Percentiles rank a stretch among this genome's conserved stretches.
phyloP scores from a whole-genome alignment of 2,888 invertebrate genomes.

The Melanchra persicariae region DNA sequence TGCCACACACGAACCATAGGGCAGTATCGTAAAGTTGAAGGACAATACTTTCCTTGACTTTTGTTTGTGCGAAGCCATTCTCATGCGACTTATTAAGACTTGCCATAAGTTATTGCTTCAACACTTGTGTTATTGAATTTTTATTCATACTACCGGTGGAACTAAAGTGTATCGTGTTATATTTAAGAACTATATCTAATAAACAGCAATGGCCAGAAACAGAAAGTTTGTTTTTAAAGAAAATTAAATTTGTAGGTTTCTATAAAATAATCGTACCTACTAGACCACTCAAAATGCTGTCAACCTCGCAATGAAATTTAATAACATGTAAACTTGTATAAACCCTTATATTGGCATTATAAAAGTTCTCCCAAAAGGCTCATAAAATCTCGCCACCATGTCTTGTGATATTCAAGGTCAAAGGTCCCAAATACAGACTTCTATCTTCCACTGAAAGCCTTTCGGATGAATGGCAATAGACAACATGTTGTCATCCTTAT shows the following conservation, averaged over 20 bases:
- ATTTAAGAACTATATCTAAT: background rate
- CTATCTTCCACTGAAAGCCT: background rate
- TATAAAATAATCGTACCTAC: background rate
- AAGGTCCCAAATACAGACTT: no score
- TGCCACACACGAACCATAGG: constrained; percentile 52
- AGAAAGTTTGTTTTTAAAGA: background rate
- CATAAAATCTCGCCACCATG: no score
- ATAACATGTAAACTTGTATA: no score
- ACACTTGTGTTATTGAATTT: constrained; percentile 50
- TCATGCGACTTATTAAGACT: constrained; percentile 57
- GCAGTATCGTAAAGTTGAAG: constrained; percentile 69
- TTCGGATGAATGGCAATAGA: background rate
- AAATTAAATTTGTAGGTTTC: background rate
- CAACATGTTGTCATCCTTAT: background rate
- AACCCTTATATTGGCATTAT: no score
- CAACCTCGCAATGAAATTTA: no score
- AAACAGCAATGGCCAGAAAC: background rate
- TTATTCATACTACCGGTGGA: constrained; percentile 33
- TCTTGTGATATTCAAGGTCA: no score
- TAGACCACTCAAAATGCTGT: no score
- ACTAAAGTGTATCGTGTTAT: background rate
- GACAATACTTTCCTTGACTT: constrained; percentile 70
- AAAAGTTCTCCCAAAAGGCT: no score
- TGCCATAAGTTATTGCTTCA: constrained; percentile 58
- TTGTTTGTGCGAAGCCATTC: constrained; percentile 56